Base-by-base conservation (phyloP, 2,888 invertebrate genomes). In the Nyleta sp. region DNA sequence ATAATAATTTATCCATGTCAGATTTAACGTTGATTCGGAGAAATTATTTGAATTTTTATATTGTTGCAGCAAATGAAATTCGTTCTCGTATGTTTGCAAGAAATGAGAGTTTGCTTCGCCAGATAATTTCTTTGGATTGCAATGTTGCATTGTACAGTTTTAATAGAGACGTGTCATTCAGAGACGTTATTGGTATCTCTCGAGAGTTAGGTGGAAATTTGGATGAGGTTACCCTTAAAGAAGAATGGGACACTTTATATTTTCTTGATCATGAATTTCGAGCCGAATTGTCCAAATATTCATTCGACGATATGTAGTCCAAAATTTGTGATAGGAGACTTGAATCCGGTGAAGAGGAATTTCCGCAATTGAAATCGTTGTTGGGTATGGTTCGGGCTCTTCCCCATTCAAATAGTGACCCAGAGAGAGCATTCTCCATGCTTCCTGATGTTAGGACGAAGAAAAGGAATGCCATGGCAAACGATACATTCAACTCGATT, bases 271-370 rank as follows among this genome's bases (percentile, higher is more conserved):
- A 2, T 11, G 1, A 65, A 4, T 0, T 15, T 28, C 38, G 33
- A 4, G 0, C 1, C 11, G 4, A 42, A n/a, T 24, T 13, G n/a
- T 28, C 4, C 8, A 28, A 64, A 13, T 13, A 31, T 8, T 53
- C 44, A 6, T 65, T 65, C 6, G 65, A 65, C 15, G 40, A 53
- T 15, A 53, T 65, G 53, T 65, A 53, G 65, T 17, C 7, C 1
- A 2, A 10, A 10, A 53, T 65, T 44, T 65, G 53, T 33, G 0
- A 7, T 8, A 7, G 24, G 18, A 15, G 22, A 18, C 7, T 33
- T 2, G 10, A 31, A 1, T 31, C 40, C 7, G 65, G 52, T 20
- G 52, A 65, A 17, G 10, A 8, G 4, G 31, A 52, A 31, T 65
- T 52, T 31, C 52, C 65, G 1, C 18, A 40, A 17, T 52, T 65